Conservation (phyloP, 2,888 invertebrate genomes). For the Dermolepida albohirtum region DNA sequence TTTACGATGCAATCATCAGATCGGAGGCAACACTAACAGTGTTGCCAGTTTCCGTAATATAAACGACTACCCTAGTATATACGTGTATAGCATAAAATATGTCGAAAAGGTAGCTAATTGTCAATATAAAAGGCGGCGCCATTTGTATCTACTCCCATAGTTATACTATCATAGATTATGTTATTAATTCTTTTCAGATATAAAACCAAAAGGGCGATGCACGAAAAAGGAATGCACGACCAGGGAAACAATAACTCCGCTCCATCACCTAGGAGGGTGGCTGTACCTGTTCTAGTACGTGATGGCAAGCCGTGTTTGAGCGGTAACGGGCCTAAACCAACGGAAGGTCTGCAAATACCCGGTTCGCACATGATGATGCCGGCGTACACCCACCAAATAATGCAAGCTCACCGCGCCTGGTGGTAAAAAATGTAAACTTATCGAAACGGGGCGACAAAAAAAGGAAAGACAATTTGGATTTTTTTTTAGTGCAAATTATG, state of each 20-base stretch:
- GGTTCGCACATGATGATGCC: conserved; percentile 60
- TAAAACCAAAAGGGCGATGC: conserved; percentile 97
- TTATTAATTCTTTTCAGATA: conserved; percentile 69
- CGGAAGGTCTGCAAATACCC: conserved; percentile 55
- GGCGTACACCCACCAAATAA: conserved; percentile 62
- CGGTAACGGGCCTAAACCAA: conserved; percentile 60
- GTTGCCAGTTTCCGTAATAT: no score
- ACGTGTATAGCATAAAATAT: background rate
- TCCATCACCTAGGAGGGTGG: conserved; percentile 90
- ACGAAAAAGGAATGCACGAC: conserved; percentile 87
- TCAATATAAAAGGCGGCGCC: no score
- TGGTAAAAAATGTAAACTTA: conserved; percentile 49
- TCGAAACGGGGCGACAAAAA: background rate
- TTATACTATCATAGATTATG: no score
- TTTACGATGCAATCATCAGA: no score
- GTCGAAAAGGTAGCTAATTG: background rate
- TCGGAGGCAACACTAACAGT: no score
- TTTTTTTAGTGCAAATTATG: conserved; percentile 39
- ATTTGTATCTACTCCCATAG: no score
- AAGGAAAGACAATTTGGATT: conserved; percentile 24
- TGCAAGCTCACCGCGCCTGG: conserved; percentile 66
- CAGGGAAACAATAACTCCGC: conserved; percentile 62
- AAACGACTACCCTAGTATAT: no score
- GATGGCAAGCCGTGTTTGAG: conserved; percentile 92
- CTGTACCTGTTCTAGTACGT: conserved; percentile 93